Evolutionary conservation across 2,113 vertebrate species (phyloP), one percentile per base, ranked within the genome.

Genomic region (Colistium nudipinnis): DNA sequence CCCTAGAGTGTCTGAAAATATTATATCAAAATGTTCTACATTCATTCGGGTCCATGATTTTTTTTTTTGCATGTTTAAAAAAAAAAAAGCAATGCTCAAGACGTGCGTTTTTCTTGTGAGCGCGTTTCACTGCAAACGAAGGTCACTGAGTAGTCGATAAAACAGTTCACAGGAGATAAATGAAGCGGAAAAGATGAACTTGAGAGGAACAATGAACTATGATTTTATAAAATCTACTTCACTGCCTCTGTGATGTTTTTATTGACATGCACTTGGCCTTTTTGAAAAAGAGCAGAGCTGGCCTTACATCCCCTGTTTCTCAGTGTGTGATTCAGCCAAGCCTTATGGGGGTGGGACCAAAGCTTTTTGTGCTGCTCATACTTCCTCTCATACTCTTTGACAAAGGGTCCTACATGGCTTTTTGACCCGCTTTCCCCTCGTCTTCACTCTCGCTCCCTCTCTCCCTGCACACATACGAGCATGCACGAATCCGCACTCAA

Each of bases 391-490:
- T 82, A 61, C 61, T 75, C 33, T 0, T 28, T 77, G 80, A 83
- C 83, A 87, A 27, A 66, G 47, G 68, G 70, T 88, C 74, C 83
- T 74, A 74, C 59, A 81, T 76, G 73, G 56, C 35, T 68, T 68
- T 78, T 62, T 85, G 87, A 85, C 88, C 88, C 82, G 88, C 74
- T 88, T 89, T 82, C 52, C 54, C 13, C 62, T 73, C 65, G 59
- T 88, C 72, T 88, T 80, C 65, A 74, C 77, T 83, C 76, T 76
- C 60, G 14, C 63, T 43, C 36, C 6, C 67, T 62, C 66, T 57
- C 54, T 64, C 24, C 67, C 7, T 43, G 47, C 20, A 69, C 66
- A 60, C 64, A 81, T 38, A 63, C 62, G 62, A 31, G 55, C 33
- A 0, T 4, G 53, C 74, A 77, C n/a, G 45, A 47, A 74, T 83